Evolutionary conservation across 2,888 invertebrate species (phyloP).

Genomic region (Aphodius sticticus): DNA sequence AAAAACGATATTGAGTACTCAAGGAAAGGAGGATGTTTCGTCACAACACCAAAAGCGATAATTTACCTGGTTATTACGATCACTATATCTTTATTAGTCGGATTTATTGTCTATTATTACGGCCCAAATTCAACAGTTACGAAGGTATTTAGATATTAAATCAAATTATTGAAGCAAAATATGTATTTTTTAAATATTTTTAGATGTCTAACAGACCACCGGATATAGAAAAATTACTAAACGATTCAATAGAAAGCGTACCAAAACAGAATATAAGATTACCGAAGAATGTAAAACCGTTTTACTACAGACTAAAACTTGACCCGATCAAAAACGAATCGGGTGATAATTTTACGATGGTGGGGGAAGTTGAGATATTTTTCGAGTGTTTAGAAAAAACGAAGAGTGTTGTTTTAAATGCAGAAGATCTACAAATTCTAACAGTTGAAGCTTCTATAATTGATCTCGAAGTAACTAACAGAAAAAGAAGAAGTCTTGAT

Average conservation of each 20-base stretch:
- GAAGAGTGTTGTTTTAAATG: conserved; percentile 53
- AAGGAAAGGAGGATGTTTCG: conserved; percentile 69
- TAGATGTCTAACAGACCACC: conserved; percentile 49
- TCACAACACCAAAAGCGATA: conserved; percentile 67
- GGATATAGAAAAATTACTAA: conserved; percentile 55
- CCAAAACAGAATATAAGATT: conserved; percentile 50
- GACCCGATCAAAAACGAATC: conserved; percentile 54
- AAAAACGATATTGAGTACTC: conserved; percentile 67
- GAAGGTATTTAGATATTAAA: conserved; percentile 45
- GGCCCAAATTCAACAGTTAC: conserved; percentile 50
- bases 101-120: conserved; percentile 55
- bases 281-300: conserved; percentile 49
- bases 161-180: background rate
- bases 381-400: conserved; percentile 51
- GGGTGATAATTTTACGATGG: conserved; percentile 54
- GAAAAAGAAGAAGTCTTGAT: background rate
- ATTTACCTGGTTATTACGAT: conserved; percentile 58
- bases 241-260: conserved; percentile 52
- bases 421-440: conserved; percentile 41
- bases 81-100: conserved; percentile 50
- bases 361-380: conserved; percentile 52
- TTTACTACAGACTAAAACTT: conserved; percentile 53
- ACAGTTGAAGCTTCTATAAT: background rate
- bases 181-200: conserved; percentile 14
- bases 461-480: background rate